phyloP scores from a whole-genome alignment of 2,888 invertebrate species.

The Leucoma salicis region DNA sequence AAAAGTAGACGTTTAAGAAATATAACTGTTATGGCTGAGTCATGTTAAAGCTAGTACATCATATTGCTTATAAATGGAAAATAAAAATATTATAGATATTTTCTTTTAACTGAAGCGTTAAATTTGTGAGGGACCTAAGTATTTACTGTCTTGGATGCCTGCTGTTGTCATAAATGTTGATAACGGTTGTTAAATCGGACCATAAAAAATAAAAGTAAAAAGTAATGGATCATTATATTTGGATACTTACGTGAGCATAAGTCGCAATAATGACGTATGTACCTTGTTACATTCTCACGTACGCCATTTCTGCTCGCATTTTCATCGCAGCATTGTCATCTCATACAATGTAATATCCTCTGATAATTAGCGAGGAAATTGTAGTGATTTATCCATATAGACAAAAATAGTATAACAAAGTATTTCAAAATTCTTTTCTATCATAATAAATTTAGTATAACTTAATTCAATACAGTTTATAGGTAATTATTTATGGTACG shows the following conservation, averaged over 20 bases:
- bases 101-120: constrained; percentile 50
- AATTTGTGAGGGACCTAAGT: constrained; percentile 40
- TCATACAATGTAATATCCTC: too few relatives aligned
- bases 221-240: constrained; percentile 57
- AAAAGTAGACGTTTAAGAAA: neutral
- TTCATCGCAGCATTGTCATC: too few relatives aligned
- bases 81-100: constrained; percentile 51
- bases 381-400: neutral
- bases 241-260: constrained; percentile 43
- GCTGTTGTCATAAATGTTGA: constrained; percentile 59
- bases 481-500: too few relatives aligned
- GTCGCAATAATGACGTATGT: constrained; percentile 46
- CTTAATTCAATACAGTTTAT: too few relatives aligned
- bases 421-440: too few relatives aligned
- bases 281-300: constrained; percentile 68
- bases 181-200: constrained; percentile 55
- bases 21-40: neutral
- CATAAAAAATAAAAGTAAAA: constrained; percentile 60
- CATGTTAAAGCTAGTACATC: constrained; percentile 18
- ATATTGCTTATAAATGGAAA: constrained; percentile 39
- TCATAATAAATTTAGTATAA: too few relatives aligned
- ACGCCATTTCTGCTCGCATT: neutral
- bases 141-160: constrained; percentile 50
- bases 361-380: neutral
- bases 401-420: too few relatives aligned